phyloP scores from a whole-genome alignment of 2,888 invertebrate genomes.

The Portevinia maculata region DNA sequence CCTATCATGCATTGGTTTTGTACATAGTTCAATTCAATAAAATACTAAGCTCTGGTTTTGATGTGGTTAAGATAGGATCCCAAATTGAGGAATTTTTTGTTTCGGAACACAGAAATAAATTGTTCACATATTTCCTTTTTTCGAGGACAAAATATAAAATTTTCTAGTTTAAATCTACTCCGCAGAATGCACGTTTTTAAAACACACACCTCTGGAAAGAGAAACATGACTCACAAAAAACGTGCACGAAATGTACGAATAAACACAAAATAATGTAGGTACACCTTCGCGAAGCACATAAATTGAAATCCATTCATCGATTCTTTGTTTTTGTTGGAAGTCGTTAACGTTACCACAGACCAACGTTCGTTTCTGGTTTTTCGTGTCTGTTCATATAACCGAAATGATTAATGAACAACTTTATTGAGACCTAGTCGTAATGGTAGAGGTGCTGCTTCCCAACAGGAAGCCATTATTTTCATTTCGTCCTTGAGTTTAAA shows the following conservation, averaged over 20 bases:
- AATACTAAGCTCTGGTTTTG: slow-evolving; percentile 1
- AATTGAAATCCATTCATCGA: slow-evolving; percentile 14
- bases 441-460: background rate
- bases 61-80: slow-evolving; percentile 4
- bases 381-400: background rate
- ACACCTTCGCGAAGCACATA: background rate
- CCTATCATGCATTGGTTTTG: too few species aligned
- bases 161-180: background rate
- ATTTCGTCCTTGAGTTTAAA: slow-evolving; percentile 21
- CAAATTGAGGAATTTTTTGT: background rate
- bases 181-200: background rate
- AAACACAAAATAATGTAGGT: background rate
- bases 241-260: background rate
- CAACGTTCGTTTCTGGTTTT: slow-evolving; percentile 17
- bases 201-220: slow-evolving; percentile 9
- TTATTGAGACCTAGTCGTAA: slow-evolving; percentile 8
- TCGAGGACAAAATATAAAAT: background rate
- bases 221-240: background rate
- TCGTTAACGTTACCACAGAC: background rate
- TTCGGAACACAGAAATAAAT: background rate
- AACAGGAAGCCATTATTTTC: slow-evolving; percentile 26
- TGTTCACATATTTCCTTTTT: background rate
- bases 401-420: slow-evolving; percentile 45
- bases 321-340: slow-evolving; percentile 4
- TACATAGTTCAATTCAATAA: background rate